Base-by-base conservation (phyloP, 2,797 vertebrate genomes). In the Brotula barbata region DNA sequence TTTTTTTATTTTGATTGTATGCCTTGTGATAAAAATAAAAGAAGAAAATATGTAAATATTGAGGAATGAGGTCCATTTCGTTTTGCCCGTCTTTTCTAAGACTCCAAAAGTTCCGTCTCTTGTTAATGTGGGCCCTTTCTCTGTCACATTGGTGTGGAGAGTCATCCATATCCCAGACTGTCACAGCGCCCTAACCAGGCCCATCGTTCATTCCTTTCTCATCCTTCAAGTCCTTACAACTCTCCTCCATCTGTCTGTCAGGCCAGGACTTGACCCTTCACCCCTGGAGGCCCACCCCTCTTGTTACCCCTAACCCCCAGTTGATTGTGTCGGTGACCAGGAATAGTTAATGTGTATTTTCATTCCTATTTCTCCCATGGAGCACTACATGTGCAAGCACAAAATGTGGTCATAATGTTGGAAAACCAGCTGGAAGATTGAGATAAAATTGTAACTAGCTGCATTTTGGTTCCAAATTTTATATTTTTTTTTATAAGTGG, bases 241-340 rank as follows among this genome's bases (percentile, higher is more conserved):
- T 83, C 82, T 85, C 73, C 56, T 84, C 85, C 74, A 74, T 82
- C 86, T 49, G 67, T 88, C 83, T 85, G 89, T 89, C 88, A 89
- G 77, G 47, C 63, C 71, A 56, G 56, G 75, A 74, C 64, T 81
- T 89, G 85, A 90, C 89, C 89, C 84, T 62, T 90, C 57, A 89
- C 86, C 90, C 74, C 73, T 40, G 5, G 51, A 40, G 72, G 60
- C 40, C 76, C 82, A 80, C 87, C 87, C 81, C 81, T 69, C 82
- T 85, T 72, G 84, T 88, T 87, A 88, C 75, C 77, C 75, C 75
- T 67, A 81, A 80, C 82, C 82, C 37, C 73, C 20, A 13, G 69
- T 60, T 80, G 80, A 85, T 82, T 84, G 77, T 80, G 73, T 82
- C 64, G 65, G 66, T 81, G 75, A 75, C 70, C 67, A 50, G 68